These are phyloP conservation scores for Tolypeutes matacus DNA, from an alignment of 2,797 vertebrate species.

Conservation along the genomic window DNA sequence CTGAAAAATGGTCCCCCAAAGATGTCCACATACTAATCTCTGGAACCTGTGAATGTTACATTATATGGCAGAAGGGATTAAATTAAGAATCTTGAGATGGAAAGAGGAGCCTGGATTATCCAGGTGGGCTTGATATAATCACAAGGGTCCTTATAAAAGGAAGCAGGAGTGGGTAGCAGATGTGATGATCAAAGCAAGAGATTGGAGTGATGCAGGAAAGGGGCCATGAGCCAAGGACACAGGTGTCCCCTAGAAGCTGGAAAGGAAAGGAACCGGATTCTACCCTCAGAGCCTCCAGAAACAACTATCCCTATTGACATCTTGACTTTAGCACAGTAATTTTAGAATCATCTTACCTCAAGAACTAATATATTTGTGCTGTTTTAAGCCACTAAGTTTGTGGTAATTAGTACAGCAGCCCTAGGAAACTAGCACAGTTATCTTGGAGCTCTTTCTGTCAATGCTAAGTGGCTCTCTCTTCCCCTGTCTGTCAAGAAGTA, in stretches of 20 bases:
- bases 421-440: neutral
- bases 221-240: neutral
- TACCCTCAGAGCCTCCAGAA: neutral
- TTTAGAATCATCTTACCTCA: neutral
- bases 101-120: neutral
- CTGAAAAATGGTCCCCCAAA: neutral
- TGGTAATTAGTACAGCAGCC: neutral
- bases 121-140: neutral
- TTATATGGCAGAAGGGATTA: neutral
- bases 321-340: neutral
- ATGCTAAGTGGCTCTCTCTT: neutral
- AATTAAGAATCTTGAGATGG: constrained; percentile 19
- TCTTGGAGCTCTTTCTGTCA: neutral
- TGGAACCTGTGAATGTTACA: neutral
- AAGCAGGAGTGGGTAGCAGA: neutral
- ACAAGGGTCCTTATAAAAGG: neutral
- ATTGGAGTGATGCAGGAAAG: neutral
- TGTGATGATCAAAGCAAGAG: neutral
- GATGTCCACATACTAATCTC: neutral
- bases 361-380: neutral
- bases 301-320: neutral
- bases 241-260: neutral
- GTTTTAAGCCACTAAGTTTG: neutral
- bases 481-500: neutral
- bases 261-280: neutral